Evolutionary conservation across 2,113 vertebrate genomes (phyloP).

Genomic region (Spheniscus mendiculus): DNA sequence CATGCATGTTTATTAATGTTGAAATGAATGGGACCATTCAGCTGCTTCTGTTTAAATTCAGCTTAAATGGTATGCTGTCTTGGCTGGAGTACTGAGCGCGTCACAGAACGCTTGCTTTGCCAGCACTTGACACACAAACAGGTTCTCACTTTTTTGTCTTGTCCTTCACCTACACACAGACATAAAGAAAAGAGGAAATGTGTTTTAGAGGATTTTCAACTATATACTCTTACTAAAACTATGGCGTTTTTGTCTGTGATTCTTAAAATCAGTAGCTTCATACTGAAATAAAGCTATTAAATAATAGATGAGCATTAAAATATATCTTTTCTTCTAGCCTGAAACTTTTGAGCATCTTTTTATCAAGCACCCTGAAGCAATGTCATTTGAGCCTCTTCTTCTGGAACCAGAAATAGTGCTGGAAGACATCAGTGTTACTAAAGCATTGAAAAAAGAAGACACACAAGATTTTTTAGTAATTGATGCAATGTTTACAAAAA

Average conservation of each 20-base stretch:
- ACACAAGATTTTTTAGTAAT: not conserved
- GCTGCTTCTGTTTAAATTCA: not conserved
- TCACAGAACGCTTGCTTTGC: not conserved
- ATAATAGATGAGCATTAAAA: constrained; percentile 43
- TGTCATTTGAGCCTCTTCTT: constrained; percentile 82
- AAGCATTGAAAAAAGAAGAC: constrained; percentile 37
- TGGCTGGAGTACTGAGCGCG: not conserved
- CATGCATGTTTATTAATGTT: not conserved
- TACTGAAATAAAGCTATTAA: not conserved
- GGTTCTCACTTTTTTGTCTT: not conserved
- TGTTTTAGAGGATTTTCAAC: not conserved
- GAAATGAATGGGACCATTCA: not conserved
- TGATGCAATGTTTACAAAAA: not conserved
- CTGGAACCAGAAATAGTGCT: constrained; percentile 84
- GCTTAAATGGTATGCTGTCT: not conserved
- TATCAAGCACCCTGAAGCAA: constrained; percentile 72
- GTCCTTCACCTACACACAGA: not conserved
- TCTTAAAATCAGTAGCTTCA: not conserved
- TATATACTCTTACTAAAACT: not conserved
- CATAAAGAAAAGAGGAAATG: not conserved
- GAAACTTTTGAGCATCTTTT: constrained; percentile 87
- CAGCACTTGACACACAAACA: not conserved
- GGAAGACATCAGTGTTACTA: constrained; percentile 80
- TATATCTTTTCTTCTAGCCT: constrained; percentile 78
- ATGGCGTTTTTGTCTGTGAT: not conserved